Conservation (phyloP, 1,140 invertebrate genomes). For the Pogonus chalceus region DNA sequence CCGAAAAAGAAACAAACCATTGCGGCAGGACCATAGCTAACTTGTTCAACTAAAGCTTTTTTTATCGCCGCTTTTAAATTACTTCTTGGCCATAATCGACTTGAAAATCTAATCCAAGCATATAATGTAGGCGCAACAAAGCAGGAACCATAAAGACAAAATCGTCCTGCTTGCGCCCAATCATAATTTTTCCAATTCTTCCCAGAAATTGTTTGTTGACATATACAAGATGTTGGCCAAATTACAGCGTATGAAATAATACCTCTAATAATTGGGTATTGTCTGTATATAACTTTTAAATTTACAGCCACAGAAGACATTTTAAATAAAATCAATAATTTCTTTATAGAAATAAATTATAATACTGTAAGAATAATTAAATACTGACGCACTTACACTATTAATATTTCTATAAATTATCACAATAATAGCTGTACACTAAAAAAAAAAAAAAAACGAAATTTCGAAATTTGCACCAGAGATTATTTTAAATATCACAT, state of each 20-base stretch:
- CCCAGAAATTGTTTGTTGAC: constrained; percentile 42
- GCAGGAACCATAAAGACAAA: constrained; percentile 54
- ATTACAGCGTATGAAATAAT: constrained; percentile 62
- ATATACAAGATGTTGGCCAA: constrained; percentile 34
- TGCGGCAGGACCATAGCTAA: constrained; percentile 69
- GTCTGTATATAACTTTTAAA: constrained; percentile 27
- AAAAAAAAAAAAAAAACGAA: too few species aligned
- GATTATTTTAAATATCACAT: too few species aligned
- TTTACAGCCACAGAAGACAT: constrained; percentile 8
- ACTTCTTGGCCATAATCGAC: constrained; percentile 51
- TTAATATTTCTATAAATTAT: too few species aligned
- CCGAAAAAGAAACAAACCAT: constrained; percentile 72
- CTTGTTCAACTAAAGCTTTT: constrained; percentile 71
- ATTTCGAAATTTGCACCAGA: too few species aligned
- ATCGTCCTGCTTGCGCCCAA: constrained; percentile 48
- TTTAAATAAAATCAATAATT: too few species aligned
- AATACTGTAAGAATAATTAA: too few species aligned
- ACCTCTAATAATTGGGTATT: constrained; percentile 49
- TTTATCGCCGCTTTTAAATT: constrained; percentile 52
- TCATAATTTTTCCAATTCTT: constrained; percentile 45
- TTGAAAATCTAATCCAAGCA: constrained; percentile 53
- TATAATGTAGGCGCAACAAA: constrained; percentile 64
- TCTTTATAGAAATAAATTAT: too few species aligned
- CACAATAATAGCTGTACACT: too few species aligned
- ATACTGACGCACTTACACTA: too few species aligned